Conservation (phyloP, 1,140 invertebrate genomes). For the Sminthurides bifidus region DNA sequence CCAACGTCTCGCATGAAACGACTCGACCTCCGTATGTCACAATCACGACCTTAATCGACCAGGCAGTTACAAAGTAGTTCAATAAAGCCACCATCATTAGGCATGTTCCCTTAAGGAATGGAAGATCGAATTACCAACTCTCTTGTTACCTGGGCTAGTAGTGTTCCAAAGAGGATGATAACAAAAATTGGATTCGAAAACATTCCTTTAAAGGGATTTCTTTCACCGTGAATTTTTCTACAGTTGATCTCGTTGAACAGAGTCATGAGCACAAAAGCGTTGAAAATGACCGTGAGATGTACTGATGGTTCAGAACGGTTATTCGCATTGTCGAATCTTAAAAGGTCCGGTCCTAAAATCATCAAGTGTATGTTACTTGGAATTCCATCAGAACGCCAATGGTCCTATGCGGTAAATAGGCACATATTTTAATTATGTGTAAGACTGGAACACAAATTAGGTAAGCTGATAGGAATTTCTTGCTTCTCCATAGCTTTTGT, state of each 20-base stretch:
- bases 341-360: conserved; percentile 38
- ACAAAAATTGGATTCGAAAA: conserved; percentile 52
- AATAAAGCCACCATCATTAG: not conserved
- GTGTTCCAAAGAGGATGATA: conserved; percentile 49
- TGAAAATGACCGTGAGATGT: conserved; percentile 60
- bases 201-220: conserved; percentile 51
- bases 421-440: no score
- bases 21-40: conserved; percentile 50
- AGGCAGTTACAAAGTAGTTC: not conserved
- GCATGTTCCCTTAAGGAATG: not conserved
- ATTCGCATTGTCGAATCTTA: conserved; percentile 44
- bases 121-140: not conserved
- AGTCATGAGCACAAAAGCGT: conserved; percentile 61
- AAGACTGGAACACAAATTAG: no score
- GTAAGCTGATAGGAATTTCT: no score
- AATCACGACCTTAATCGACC: conserved; percentile 43
- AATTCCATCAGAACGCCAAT: no score
- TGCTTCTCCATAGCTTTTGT: no score
- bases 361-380: no score
- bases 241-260: conserved; percentile 60
- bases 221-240: conserved; percentile 56
- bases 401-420: no score
- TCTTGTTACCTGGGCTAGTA: conserved; percentile 43
- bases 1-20: conserved; percentile 46
- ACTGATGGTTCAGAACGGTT: conserved; percentile 42